These are phyloP conservation scores for Perca fluviatilis DNA, from an alignment of 2,113 vertebrate genomes.

Conservation along the genomic window DNA sequence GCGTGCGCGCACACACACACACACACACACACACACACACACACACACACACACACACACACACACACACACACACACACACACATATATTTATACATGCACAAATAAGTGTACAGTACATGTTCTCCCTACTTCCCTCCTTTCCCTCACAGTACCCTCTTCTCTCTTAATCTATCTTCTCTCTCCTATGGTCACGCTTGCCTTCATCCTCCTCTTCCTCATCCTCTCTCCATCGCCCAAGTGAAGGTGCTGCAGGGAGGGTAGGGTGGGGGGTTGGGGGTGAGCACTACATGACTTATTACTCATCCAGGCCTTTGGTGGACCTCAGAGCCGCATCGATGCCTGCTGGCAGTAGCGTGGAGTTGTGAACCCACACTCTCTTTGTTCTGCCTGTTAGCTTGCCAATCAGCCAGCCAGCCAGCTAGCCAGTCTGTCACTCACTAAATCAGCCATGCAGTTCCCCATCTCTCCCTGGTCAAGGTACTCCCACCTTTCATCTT, in stretches of 20 bases:
- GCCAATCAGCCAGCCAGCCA: constrained; percentile 48
- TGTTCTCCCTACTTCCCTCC: not conserved
- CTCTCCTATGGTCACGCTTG: constrained; percentile 14
- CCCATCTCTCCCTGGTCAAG: not conserved
- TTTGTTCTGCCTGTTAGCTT: constrained; percentile 49
- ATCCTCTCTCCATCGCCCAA: constrained; percentile 1
- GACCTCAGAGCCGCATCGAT: constrained; percentile 53
- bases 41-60: constrained; percentile 1
- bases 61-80: constrained; percentile 12
- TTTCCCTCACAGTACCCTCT: not conserved
- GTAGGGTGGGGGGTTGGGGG: not conserved
- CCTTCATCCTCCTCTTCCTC: constrained; percentile 4
- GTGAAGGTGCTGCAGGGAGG: constrained; percentile 30
- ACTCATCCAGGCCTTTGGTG: constrained; percentile 67
- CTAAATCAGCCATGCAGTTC: constrained; percentile 24
- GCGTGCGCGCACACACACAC: not conserved
- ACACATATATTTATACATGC: not conserved
- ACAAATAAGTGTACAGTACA: not conserved
- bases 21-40: constrained; percentile 3
- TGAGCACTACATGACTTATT: constrained; percentile 61
- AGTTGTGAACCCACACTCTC: constrained; percentile 40
- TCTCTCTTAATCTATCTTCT: not conserved
- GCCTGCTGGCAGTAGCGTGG: constrained; percentile 39
- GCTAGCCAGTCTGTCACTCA: constrained; percentile 27
- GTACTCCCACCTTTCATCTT: constrained; percentile 12